A percentile compares a stretch with the other conserved stretches of the same genome.
phyloP scores from a whole-genome alignment of 2,888 invertebrate species.

The Acrobeloides nanus region DNA sequence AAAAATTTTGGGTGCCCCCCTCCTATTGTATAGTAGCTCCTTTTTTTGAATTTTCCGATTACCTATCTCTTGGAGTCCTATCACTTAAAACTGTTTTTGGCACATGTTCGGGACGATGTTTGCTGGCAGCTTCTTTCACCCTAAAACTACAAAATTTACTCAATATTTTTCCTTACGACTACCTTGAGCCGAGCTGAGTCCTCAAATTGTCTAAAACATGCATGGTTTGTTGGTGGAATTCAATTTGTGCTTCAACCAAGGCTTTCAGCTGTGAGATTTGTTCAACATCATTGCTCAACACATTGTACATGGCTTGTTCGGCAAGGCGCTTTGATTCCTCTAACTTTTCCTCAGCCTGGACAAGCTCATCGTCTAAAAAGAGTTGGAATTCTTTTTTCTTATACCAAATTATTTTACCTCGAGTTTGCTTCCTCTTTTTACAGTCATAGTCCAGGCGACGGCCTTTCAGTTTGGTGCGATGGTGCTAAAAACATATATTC shows the following conservation, averaged over 20 bases:
- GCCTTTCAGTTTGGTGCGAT: slow-evolving; percentile 97
- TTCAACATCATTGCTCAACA: slow-evolving; percentile 96
- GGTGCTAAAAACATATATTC: slow-evolving; percentile 66
- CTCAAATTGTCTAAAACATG: slow-evolving; percentile 79
- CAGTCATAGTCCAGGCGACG: slow-evolving; percentile 96
- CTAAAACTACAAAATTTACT: slow-evolving; percentile 38
- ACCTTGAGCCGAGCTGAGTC: slow-evolving; percentile 68
- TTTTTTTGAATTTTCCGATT: no score
- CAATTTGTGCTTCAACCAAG: slow-evolving; percentile 87
- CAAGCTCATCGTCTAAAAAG: slow-evolving; percentile 93
- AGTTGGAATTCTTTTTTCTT: no score
- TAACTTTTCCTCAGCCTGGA: slow-evolving; percentile 95
- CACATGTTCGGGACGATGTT: slow-evolving; percentile 55
- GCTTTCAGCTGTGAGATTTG: slow-evolving; percentile 94
- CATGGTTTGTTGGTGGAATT: slow-evolving; percentile 92
- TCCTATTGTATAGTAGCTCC: no score
- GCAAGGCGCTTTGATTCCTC: slow-evolving; percentile 93
- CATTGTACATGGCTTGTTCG: slow-evolving; percentile 96
- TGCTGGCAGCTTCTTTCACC: slow-evolving; percentile 54
- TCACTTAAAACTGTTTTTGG: slow-evolving; percentile 53
- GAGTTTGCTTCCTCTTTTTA: slow-evolving; percentile 83
- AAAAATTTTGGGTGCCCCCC: no score
- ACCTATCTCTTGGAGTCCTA: slow-evolving; percentile 49
- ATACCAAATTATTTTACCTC: no score
- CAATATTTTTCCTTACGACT: slow-evolving; percentile 2